Conservation (phyloP, 2,888 invertebrate species). For the Allolobophora icterica region DNA sequence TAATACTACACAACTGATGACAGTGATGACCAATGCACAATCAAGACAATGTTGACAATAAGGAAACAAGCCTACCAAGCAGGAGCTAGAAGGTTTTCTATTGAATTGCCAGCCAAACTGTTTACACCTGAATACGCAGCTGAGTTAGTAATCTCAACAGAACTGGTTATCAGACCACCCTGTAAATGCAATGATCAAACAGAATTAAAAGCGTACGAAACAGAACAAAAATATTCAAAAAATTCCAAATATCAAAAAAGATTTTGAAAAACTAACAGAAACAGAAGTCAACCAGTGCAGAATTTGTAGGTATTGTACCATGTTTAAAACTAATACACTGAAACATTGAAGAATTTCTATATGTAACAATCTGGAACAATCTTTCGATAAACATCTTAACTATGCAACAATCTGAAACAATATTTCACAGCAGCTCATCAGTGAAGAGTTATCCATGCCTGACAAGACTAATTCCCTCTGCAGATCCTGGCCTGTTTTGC, state of each 20-base stretch:
- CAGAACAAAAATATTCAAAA: not conserved
- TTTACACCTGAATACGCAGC: not conserved
- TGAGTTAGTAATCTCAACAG: conserved; percentile 11
- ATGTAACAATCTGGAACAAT: not conserved
- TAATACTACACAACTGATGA: no score
- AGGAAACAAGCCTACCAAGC: not conserved
- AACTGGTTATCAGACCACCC: conserved; percentile 26
- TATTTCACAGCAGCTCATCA: no score
- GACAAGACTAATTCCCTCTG: no score
- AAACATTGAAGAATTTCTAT: not conserved
- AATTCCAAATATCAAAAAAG: no score
- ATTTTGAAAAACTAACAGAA: not conserved
- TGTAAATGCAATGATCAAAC: not conserved
- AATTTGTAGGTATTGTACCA: not conserved
- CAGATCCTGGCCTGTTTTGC: no score
- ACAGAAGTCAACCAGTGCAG: not conserved
- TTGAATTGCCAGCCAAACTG: conserved; percentile 26
- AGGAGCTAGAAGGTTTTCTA: not conserved
- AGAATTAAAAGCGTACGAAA: not conserved
- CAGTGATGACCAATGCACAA: no score
- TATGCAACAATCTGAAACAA: no score
- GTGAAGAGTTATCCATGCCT: no score
- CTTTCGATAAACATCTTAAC: not conserved
- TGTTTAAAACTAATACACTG: not conserved
- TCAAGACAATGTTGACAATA: not conserved